phyloP scores from a whole-genome alignment of 2,888 invertebrate genomes.

The Notodonta dromedarius region DNA sequence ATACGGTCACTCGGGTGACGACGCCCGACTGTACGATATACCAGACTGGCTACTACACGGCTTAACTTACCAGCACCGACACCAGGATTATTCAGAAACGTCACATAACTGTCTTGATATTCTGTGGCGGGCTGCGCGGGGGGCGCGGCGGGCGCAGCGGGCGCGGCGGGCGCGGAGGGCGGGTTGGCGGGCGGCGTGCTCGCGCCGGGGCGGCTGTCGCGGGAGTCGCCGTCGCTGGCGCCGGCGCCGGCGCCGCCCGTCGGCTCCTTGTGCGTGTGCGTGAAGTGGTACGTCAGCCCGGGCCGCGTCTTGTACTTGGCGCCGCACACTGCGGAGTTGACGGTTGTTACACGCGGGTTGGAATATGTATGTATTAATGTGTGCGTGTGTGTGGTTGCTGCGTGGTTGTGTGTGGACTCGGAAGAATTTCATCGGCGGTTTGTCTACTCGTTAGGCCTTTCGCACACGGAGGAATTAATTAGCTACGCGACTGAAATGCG shows the following conservation, averaged over 20 bases:
- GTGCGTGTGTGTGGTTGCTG: neutral
- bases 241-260: slow-evolving; percentile 55
- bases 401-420: neutral
- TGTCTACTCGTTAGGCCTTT: too few relatives aligned
- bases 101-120: slow-evolving; percentile 88
- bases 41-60: neutral
- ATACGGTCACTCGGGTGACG: too few relatives aligned
- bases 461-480: too few relatives aligned
- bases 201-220: slow-evolving; percentile 88
- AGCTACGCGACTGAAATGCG: too few relatives aligned
- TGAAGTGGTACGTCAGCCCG: slow-evolving; percentile 97
- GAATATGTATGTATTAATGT: neutral
- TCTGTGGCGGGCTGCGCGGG: slow-evolving; percentile 70
- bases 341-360: neutral
- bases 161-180: slow-evolving; percentile 53
- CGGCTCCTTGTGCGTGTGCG: slow-evolving; percentile 92
- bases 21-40: too few relatives aligned
- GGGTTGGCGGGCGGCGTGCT: slow-evolving; percentile 81
- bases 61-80: slow-evolving; percentile 3
- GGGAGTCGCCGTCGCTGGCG: slow-evolving; percentile 65
- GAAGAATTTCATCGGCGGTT: too few relatives aligned
- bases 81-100: slow-evolving; percentile 86
- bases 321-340: slow-evolving; percentile 90
- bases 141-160: slow-evolving; percentile 14
- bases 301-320: slow-evolving; percentile 98